Base-by-base conservation (phyloP, 2,797 vertebrate species). In the Limnodromus scolopaceus region DNA sequence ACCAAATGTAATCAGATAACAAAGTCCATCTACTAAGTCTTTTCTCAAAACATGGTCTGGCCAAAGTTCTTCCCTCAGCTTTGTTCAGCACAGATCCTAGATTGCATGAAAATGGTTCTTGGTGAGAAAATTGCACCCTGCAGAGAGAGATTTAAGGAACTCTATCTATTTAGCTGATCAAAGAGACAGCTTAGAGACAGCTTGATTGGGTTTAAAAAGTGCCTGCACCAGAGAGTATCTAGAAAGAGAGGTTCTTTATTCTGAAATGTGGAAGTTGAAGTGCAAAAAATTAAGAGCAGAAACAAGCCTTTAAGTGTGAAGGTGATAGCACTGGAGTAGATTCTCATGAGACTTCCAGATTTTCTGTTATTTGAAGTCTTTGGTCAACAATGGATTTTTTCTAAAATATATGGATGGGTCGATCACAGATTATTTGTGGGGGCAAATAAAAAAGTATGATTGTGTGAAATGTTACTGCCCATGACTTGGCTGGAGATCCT, bases 1-100 rank as follows among this genome's bases (percentile, higher is more conserved):
- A 95, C 63, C 89, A 96, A 89, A 92, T 92, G 89, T 91, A 91
- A 96, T 71, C 68, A 91, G 92, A 86, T 95, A 94, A 96, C 71
- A 71, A 94, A 91, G 88, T 87, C 61, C 96, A 88, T 66, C 70
- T 93, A 48, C 70, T 58, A 84, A 91, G 45, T 54, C 32, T 92
- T 91, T 95, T 90, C 82, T 72, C 74, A 88, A 77, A 92, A 75
- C 45, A 74, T 1, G 2, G 61, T 83, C 92, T 86, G 64, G 87
- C 32, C 70, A 71, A 91, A 96, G 61, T 85, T 81, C 63, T 80
- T 71, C 19, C 25, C 22, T 84, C n/a, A 25, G 20, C 45, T 75
- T 87, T 89, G 60, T 79, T 91, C 54, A 39, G 3, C 68, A 79
- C 32, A 71, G 48, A 89, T 93, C 63, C 57, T 76, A 74, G 61